Conservation (phyloP, 2,888 invertebrate genomes). For the Lamellibrachia satsuma region DNA sequence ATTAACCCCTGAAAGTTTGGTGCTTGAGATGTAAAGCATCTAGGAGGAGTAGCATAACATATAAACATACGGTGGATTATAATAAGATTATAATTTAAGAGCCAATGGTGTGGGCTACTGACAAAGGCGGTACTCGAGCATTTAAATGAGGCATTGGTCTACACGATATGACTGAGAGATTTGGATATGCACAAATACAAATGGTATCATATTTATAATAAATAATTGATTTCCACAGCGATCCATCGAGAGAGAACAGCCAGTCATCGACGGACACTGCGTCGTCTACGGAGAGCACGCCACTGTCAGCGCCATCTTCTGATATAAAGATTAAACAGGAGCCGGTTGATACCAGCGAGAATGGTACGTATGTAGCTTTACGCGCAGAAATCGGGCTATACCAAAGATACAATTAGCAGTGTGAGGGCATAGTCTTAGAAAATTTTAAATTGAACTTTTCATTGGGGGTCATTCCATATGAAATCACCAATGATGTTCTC, state of each 20-base stretch:
- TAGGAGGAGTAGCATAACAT: too few relatives aligned
- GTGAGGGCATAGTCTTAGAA: too few relatives aligned
- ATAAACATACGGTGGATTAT: too few relatives aligned
- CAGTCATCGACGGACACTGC: slow-evolving; percentile 66
- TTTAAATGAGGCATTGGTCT: neutral
- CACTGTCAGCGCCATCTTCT: slow-evolving; percentile 39
- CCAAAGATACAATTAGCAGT: too few relatives aligned
- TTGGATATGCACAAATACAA: neutral
- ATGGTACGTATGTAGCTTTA: slow-evolving; percentile 47
- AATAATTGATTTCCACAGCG: slow-evolving; percentile 31
- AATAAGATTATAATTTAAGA: neutral
- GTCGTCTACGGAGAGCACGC: slow-evolving; percentile 60
- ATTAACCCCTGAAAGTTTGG: too few relatives aligned
- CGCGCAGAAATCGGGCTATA: too few relatives aligned
- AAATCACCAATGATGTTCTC: too few relatives aligned
- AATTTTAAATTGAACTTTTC: too few relatives aligned
- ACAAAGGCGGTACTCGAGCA: neutral
- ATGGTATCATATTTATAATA: neutral
- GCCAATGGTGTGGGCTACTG: too few relatives aligned
- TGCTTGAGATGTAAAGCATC: too few relatives aligned
- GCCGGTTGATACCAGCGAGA: slow-evolving; percentile 55
- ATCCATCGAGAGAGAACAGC: slow-evolving; percentile 56
- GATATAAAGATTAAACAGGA: slow-evolving; percentile 55
- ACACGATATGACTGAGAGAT: neutral
- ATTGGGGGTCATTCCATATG: too few relatives aligned